Base-by-base conservation (phyloP, 2,113 vertebrate genomes). In the Macrotus californicus region DNA sequence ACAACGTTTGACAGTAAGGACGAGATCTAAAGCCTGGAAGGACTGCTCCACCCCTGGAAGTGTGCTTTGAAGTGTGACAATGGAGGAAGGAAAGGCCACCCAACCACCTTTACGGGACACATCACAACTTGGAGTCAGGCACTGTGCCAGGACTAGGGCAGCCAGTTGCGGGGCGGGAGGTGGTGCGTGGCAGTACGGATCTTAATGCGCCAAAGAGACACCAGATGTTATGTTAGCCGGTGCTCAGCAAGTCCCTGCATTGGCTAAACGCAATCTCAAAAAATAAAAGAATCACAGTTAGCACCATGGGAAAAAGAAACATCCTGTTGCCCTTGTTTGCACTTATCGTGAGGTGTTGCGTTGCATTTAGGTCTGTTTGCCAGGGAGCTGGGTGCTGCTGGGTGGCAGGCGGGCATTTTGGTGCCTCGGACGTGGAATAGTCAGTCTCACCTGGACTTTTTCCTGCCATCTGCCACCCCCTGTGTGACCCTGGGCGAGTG, bases 91-190 rank as follows among this genome's bases (percentile, higher is more conserved):
- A 52, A 85, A 89, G 56, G 16, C 2, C 87, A 24, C 7, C 3
- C 22, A 3, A 7, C 5, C 43, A 9, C 19, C 24, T 81, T 54
- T 75, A 13, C 39, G 50, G 50, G 75, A 86, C 81, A 48, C 2
- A 19, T 15, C 3, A 0, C 29, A 24, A 4, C 1, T 36, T 31
- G 66, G 2, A 21, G 43, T 46, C n/a, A 48, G 77, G 5, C 9
- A 22, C 5, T 26, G 21, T 3, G 2, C 2, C 72, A 6, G 0
- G 0, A n/a, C 19, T 1, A 13, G 15, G 21, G 22, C 29, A 26
- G 34, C 29, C 22, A 21, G 43, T 31, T 34, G 64, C 1, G 64
- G 64, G 5, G 64, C 0, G 10, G 12, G 15, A 10, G 48, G 34
- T 50, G 16, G 14, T 34, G 12, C 19, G 8, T 12, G 4, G 22